Base-by-base conservation (phyloP, 2,888 invertebrate genomes). In the Hydropsyche betteni region DNA sequence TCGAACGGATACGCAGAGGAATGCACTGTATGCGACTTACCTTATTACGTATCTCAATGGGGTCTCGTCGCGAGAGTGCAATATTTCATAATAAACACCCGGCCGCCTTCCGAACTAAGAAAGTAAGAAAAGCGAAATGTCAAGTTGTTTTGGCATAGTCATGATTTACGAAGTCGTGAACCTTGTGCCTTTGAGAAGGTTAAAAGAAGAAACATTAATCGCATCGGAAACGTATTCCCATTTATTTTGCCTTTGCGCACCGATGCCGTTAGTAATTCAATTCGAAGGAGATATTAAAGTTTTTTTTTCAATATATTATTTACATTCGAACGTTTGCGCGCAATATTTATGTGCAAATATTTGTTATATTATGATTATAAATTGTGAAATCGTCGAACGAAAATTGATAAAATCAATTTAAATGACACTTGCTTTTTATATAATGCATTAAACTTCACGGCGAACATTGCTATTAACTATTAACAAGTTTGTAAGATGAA, bases 101-200 rank as follows among this genome's bases (percentile, higher is more conserved):
- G 74, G 53, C 51, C 73, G 74, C 74, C 71, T 68, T 69, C 72
- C 68, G 77, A 69, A 50, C 61, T 61, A 68, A 53, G 77, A 71
- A 75, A 74, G 68, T 76, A 75, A 74, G 74, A 76, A 79, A 69
- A 74, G 74, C 68, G 68, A 76, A 73, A 74, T 77, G 79, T 79
- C 79, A 76, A 78, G 76, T 75, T 79, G 78, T 78, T 80, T 79
- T 76, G 77, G 77, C 76, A 73, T 74, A n/a, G 61, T 51, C 50
- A 76, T 79, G 79, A 79, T 79, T 79, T 79, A 79, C 78, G 75
- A 4, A 58, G 61, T 52, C 71, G 72, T 69, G 72, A 52, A 72
- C 72, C 72, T 72, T 61, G 72, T 16, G 61, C 72, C 52, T 72
- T 58, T 14, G 55, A 58, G 55, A 36, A 34, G 36, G 7, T n/a